Conservation (phyloP, 2,113 vertebrate species). For the Oncorhynchus tshawytscha region DNA sequence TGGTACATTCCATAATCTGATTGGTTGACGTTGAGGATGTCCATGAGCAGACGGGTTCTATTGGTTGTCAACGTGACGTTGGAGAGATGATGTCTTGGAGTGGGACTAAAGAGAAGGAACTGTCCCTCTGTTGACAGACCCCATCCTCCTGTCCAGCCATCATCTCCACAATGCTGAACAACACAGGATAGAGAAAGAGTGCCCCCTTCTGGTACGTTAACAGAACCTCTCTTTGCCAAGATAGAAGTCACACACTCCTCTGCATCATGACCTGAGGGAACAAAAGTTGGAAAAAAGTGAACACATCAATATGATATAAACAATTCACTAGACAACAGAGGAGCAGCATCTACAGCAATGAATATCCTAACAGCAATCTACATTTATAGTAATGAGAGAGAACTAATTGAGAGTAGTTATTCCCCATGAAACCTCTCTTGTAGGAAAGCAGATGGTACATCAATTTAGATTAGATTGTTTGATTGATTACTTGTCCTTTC, state of each 20-base stretch:
- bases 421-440: not conserved
- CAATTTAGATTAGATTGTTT: no score
- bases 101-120: not conserved
- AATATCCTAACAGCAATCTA: not conserved
- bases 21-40: constrained; percentile 29
- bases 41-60: constrained; percentile 31
- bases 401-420: not conserved
- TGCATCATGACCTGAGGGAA: constrained; percentile 35
- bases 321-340: not conserved
- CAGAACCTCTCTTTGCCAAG: constrained; percentile 20
- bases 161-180: constrained; percentile 57
- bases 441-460: no score
- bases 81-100: constrained; percentile 15
- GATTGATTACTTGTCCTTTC: no score
- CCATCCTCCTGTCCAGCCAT: constrained; percentile 55
- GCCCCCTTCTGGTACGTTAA: constrained; percentile 35
- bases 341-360: not conserved
- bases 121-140: not conserved
- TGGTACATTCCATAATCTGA: constrained; percentile 57
- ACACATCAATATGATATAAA: not conserved
- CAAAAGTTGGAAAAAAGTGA: not conserved
- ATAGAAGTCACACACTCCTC: constrained; percentile 29
- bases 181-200: constrained; percentile 52
- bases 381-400: not conserved
- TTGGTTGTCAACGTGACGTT: not conserved